phyloP scores from a whole-genome alignment of 2,888 invertebrate species.

The Scelioninae gen. 1 region DNA sequence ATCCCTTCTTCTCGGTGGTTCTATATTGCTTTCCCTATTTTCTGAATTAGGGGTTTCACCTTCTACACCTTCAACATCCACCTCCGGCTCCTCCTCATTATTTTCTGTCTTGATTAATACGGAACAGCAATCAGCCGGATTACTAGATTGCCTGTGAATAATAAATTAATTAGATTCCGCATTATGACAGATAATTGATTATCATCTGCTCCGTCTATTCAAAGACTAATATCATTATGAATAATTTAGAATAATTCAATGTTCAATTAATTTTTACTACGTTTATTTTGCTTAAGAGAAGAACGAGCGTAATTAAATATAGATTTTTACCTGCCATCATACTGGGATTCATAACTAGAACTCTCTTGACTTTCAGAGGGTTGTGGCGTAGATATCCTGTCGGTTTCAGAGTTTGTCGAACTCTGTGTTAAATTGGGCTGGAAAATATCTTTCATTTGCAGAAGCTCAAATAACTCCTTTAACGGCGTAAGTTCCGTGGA shows the following conservation, averaged over 20 bases:
- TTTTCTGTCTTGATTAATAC: constrained; percentile 83
- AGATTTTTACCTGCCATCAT: constrained; percentile 80
- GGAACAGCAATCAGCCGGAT: constrained; percentile 83
- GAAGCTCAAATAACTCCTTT: constrained; percentile 91
- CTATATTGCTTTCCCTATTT: constrained; percentile 82
- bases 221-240: background rate
- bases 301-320: constrained; percentile 8
- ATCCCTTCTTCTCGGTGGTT: constrained; percentile 88
- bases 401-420: constrained; percentile 81
- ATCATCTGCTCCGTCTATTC: background rate
- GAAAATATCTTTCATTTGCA: constrained; percentile 91
- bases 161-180: constrained; percentile 51
- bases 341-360: constrained; percentile 84
- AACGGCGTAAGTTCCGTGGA: constrained; percentile 92
- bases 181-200: constrained; percentile 14
- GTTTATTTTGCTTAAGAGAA: constrained; percentile 2
- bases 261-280: background rate
- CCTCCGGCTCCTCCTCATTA: constrained; percentile 82
- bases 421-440: constrained; percentile 82
- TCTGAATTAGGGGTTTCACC: constrained; percentile 82
- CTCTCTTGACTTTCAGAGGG: constrained; percentile 83
- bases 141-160: constrained; percentile 80
- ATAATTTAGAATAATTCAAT: constrained; percentile 26
- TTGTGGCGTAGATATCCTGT: constrained; percentile 83
- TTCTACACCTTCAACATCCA: constrained; percentile 85